These are phyloP conservation scores for Gadopsis bispinosus DNA, from an alignment of 2,797 vertebrate genomes.

Conservation along the genomic window DNA sequence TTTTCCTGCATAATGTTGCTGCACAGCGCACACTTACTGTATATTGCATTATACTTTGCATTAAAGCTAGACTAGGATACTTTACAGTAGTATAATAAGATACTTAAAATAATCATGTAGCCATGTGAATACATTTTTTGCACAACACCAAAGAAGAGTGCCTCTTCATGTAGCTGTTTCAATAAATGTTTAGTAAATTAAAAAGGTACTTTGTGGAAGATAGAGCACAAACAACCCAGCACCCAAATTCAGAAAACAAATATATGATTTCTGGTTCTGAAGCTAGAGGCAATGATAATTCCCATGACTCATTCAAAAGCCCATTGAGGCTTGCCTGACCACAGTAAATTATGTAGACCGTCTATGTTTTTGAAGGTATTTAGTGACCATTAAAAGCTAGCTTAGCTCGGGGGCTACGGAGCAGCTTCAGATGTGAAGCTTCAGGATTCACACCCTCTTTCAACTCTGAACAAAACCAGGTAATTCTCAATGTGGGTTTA, in stretches of 20 bases:
- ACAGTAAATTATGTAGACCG: not conserved
- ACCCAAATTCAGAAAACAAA: not conserved
- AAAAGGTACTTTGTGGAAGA: not conserved
- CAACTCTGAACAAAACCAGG: not conserved
- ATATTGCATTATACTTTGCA: not conserved
- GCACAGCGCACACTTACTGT: not conserved
- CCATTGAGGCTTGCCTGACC: not conserved
- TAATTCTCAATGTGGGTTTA: not conserved
- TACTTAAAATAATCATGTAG: not conserved
- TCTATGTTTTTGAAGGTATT: not conserved
- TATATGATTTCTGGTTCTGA: slow-evolving; percentile 3
- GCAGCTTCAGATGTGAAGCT: no score
- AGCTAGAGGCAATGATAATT: not conserved
- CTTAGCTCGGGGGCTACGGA: not conserved
- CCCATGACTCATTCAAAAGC: not conserved
- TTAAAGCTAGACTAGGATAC: not conserved
- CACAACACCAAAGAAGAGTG: not conserved
- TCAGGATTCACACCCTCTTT: not conserved
- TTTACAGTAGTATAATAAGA: not conserved
- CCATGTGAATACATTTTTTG: not conserved
- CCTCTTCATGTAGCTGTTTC: not conserved
- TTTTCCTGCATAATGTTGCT: not conserved
- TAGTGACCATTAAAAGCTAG: not conserved
- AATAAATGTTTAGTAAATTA: not conserved
- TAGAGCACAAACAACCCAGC: not conserved